Conservation (phyloP, 2,888 invertebrate species). For the Aspidiotus destructor region DNA sequence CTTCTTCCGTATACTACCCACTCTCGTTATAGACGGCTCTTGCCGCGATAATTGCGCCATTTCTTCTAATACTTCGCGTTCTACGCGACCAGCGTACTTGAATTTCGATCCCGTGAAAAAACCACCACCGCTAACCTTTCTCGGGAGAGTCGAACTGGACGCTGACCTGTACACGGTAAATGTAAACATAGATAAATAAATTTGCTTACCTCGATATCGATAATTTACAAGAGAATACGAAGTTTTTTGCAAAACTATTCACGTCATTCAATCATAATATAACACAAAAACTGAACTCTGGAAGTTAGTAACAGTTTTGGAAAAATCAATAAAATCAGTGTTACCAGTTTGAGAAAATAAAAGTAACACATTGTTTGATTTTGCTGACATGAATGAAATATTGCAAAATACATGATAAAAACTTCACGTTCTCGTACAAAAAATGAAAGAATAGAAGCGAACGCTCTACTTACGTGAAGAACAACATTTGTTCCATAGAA, state of each 20-base stretch:
- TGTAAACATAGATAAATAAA: slow-evolving; percentile 34
- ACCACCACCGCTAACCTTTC: slow-evolving; percentile 72
- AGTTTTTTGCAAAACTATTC: neutral
- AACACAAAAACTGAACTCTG: neutral
- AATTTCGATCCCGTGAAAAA: slow-evolving; percentile 93
- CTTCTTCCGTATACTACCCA: slow-evolving; percentile 57
- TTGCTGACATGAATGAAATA: no score
- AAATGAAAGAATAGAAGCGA: no score
- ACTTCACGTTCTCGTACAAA: no score
- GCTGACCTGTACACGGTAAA: slow-evolving; percentile 53
- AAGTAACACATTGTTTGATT: no score
- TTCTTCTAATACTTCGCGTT: slow-evolving; percentile 77
- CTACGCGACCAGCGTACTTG: slow-evolving; percentile 78
- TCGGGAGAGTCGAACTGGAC: slow-evolving; percentile 76
- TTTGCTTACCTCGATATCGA: neutral
- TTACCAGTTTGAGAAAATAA: no score
- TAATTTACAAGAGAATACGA: neutral
- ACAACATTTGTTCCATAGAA: slow-evolving; percentile 94
- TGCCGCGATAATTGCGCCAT: slow-evolving; percentile 50
- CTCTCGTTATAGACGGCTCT: slow-evolving; percentile 46
- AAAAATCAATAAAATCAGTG: no score
- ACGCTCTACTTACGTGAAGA: slow-evolving; percentile 73
- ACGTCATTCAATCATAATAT: slow-evolving; percentile 1
- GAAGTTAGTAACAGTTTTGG: no score
- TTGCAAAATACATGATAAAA: no score